Conservation (phyloP, 2,113 vertebrate species). For the Thunnus thynnus region DNA sequence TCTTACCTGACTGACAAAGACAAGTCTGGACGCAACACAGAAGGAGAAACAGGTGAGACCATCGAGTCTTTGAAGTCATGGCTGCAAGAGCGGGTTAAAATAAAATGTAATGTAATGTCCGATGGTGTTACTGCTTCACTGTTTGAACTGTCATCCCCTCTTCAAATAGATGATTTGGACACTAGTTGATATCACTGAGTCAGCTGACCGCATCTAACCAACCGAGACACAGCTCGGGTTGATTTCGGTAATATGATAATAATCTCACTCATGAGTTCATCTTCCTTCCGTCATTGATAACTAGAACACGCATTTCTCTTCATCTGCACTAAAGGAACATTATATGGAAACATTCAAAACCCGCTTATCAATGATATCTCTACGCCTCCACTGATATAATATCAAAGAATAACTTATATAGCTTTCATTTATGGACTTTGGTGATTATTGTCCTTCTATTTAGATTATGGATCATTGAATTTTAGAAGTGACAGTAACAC, state of each 20-base stretch:
- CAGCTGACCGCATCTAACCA: slow-evolving; percentile 25
- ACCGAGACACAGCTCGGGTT: neutral
- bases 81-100: fast-evolving
- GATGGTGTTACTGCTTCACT: neutral
- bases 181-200: slow-evolving; percentile 47
- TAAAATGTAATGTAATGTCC: fast-evolving
- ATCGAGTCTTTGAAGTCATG: slow-evolving; percentile 32
- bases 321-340: no score
- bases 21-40: neutral
- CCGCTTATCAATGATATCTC: no score
- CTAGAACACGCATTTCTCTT: no score
- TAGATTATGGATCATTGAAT: no score
- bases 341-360: no score
- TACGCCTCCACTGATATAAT: no score
- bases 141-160: neutral
- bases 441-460: no score
- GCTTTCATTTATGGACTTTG: no score
- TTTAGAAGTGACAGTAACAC: no score
- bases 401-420: no score
- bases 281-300: neutral
- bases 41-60: slow-evolving; percentile 11
- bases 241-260: neutral
- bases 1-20: neutral
- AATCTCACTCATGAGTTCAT: neutral
- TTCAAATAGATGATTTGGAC: neutral